phyloP scores from a whole-genome alignment of 2,888 invertebrate genomes.

The Ochropleura plecta region DNA sequence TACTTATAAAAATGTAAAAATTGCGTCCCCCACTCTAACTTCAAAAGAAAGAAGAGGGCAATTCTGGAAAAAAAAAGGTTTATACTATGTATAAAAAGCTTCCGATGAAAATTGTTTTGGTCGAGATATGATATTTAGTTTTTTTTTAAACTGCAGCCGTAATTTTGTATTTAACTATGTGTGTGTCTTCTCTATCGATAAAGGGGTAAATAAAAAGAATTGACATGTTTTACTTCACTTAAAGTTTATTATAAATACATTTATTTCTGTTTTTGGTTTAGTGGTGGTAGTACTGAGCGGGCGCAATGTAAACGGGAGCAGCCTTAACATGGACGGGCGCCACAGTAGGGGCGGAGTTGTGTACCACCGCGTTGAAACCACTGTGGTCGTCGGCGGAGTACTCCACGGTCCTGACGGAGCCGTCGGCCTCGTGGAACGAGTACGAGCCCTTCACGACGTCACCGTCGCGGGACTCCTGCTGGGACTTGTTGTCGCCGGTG shows the following conservation, averaged over 20 bases:
- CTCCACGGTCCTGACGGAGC: conserved; percentile 87
- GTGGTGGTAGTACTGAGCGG: conserved; percentile 72
- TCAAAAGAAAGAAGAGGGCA: too few species aligned
- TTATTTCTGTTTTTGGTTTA: conserved; percentile 28
- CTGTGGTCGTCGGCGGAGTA: conserved; percentile 86
- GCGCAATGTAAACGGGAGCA: conserved; percentile 62
- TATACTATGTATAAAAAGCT: too few species aligned
- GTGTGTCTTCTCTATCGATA: not conserved
- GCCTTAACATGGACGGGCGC: conserved; percentile 52
- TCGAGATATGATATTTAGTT: too few species aligned
- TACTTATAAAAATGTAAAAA: too few species aligned
- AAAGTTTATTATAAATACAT: conserved; percentile 34
- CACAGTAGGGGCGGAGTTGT: conserved; percentile 69
- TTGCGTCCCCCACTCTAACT: too few species aligned
- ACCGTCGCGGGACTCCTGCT: conserved; percentile 85
- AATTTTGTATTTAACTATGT: too few species aligned
- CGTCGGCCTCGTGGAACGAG: conserved; percentile 87
- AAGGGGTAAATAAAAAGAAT: not conserved
- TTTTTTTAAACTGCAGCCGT: too few species aligned
- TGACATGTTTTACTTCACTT: not conserved
- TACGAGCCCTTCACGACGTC: conserved; percentile 87
- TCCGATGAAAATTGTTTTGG: too few species aligned
- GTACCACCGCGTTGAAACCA: conserved; percentile 81
- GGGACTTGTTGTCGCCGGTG: conserved; percentile 88
- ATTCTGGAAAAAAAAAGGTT: too few species aligned